Conservation (phyloP, 2,888 invertebrate species). For the Thysanoteuthis rhombus region DNA sequence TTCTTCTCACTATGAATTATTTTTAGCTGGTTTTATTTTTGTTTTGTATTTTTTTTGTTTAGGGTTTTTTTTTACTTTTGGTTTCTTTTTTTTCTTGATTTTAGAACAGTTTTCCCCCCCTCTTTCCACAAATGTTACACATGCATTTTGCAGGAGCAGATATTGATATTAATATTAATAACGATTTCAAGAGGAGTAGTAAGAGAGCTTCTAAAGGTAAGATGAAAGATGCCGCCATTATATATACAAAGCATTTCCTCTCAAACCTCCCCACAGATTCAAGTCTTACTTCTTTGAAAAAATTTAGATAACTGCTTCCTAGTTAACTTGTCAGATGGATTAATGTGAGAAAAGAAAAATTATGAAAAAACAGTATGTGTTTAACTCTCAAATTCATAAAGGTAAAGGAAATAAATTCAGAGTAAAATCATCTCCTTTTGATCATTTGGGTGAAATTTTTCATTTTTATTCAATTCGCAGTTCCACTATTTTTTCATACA, state of each 20-base stretch:
- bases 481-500: no score
- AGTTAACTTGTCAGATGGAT: no score
- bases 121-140: background rate
- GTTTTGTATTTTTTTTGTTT: background rate
- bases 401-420: no score
- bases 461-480: no score
- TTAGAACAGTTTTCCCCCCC: background rate
- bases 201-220: background rate
- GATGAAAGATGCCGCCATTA: background rate
- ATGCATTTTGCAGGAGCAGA: background rate
- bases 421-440: no score
- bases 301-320: no score
- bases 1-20: no score
- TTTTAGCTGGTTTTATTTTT: no score
- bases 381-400: no score
- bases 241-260: background rate
- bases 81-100: background rate
- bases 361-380: no score
- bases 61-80: background rate
- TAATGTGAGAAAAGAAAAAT: no score
- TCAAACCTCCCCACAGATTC: background rate
- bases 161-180: background rate
- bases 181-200: background rate
- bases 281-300: background rate
- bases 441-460: no score